Conservation (phyloP, 2,888 invertebrate species). For the Campopleginae sp. region DNA sequence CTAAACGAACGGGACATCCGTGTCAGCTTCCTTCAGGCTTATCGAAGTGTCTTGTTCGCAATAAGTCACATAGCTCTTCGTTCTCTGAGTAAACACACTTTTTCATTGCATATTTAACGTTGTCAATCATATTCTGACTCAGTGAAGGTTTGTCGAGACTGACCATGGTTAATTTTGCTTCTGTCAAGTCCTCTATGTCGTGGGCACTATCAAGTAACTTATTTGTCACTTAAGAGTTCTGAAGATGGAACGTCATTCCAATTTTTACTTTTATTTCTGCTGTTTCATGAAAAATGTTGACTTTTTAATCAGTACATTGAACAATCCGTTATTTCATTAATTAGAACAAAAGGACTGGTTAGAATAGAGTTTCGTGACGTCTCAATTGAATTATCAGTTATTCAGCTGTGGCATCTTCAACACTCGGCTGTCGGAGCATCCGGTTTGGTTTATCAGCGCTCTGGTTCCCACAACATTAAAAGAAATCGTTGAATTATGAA, state of each 20-base stretch:
- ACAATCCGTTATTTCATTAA: background rate
- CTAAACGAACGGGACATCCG: constrained; percentile 49
- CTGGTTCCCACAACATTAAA: background rate
- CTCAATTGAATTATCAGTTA: background rate
- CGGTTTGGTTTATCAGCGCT: background rate
- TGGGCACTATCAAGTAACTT: background rate
- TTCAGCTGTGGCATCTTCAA: background rate
- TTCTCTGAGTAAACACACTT: background rate
- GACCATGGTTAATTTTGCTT: background rate
- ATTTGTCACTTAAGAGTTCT: background rate
- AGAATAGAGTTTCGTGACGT: background rate
- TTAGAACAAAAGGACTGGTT: background rate
- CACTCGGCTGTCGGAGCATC: background rate
- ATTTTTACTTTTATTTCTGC: background rate
- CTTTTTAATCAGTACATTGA: background rate
- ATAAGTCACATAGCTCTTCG: background rate
- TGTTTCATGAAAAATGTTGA: background rate
- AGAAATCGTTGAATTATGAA: background rate
- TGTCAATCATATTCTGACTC: background rate
- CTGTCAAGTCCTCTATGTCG: background rate
- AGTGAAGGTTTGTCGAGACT: background rate
- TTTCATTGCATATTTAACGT: background rate
- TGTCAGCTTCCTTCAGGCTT: constrained; percentile 4
- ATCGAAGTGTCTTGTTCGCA: background rate
- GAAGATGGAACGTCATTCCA: background rate